Conservation (phyloP, 2,113 vertebrate species). For the Dicerorhinus sumatrensis region DNA sequence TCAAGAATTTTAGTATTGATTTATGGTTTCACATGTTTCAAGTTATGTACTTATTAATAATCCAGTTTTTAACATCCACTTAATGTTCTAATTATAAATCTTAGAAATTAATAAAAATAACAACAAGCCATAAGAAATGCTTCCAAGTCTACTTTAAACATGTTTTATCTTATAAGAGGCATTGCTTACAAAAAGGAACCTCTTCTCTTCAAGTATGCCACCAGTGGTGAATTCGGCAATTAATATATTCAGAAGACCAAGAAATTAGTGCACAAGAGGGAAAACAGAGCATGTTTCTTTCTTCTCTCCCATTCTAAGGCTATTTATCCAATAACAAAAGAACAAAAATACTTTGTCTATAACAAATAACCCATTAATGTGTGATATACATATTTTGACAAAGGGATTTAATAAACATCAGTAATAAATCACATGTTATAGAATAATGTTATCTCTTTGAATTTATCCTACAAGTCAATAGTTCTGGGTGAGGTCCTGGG, state of each 20-base stretch:
- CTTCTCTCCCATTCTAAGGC: neutral
- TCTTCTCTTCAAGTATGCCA: neutral
- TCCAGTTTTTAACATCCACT: neutral
- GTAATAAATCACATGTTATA: neutral
- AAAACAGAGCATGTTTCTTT: neutral
- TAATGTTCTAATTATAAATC: neutral
- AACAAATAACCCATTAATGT: neutral
- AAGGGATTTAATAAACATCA: neutral
- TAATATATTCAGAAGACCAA: neutral
- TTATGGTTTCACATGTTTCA: constrained; percentile 27
- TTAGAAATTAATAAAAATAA: constrained; percentile 14
- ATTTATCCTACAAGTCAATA: neutral
- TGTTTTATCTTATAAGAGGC: neutral
- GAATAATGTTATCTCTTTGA: neutral
- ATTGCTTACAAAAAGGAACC: neutral
- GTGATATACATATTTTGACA: neutral
- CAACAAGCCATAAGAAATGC: neutral
- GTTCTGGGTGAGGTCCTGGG: neutral
- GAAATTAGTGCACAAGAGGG: neutral
- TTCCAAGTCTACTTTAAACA: neutral
- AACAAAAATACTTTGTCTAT: neutral
- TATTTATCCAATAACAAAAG: neutral
- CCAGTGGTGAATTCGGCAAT: neutral
- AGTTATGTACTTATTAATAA: neutral
- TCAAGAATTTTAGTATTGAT: neutral